A percentile compares a stretch with the other conserved stretches of the same genome.
Evolutionary conservation across 2,888 invertebrate genomes (phyloP).

Genomic region (Encarsia formosa): DNA sequence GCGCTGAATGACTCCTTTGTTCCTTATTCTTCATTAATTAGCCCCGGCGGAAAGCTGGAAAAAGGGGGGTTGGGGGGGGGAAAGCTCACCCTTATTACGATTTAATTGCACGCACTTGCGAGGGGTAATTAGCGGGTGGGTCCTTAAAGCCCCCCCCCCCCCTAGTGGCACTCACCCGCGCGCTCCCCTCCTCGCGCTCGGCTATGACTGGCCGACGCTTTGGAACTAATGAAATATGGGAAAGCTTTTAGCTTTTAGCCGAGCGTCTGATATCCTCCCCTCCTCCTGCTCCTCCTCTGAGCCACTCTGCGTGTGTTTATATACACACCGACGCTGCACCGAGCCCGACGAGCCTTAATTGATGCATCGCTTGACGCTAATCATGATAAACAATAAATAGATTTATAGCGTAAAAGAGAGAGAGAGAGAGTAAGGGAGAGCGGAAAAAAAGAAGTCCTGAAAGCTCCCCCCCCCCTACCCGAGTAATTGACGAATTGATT

Average conservation of each 20-base stretch:
- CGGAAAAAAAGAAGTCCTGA: neutral
- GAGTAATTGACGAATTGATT: slow-evolving; percentile 25
- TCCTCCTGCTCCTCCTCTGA: slow-evolving; percentile 16
- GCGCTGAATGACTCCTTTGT: too few species aligned
- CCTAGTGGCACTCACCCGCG: neutral
- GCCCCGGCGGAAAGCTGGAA: neutral
- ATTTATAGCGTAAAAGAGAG: slow-evolving; percentile 32
- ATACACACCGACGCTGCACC: slow-evolving; percentile 31
- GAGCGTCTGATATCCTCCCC: slow-evolving; percentile 43
- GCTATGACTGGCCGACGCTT: neutral
- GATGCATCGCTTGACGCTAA: slow-evolving; percentile 42
- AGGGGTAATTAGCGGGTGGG: slow-evolving; percentile 24
- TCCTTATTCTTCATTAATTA: slow-evolving; percentile 26
- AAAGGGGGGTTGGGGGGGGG: neutral
- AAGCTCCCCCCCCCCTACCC: neutral
- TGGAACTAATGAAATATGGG: slow-evolving; percentile 47
- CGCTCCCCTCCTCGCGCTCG: neutral
- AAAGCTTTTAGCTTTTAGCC: slow-evolving; percentile 49
- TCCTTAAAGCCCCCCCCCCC: neutral
- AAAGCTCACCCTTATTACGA: slow-evolving; percentile 15
- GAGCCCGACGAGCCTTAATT: slow-evolving; percentile 35
- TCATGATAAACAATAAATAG: slow-evolving; percentile 45
- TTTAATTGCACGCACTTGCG: slow-evolving; percentile 22
- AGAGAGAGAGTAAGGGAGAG: slow-evolving; percentile 2
- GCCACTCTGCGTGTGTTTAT: slow-evolving; percentile 15